These are phyloP conservation scores for Turnix velox DNA, from an alignment of 2,113 vertebrate species.

Conservation along the genomic window DNA sequence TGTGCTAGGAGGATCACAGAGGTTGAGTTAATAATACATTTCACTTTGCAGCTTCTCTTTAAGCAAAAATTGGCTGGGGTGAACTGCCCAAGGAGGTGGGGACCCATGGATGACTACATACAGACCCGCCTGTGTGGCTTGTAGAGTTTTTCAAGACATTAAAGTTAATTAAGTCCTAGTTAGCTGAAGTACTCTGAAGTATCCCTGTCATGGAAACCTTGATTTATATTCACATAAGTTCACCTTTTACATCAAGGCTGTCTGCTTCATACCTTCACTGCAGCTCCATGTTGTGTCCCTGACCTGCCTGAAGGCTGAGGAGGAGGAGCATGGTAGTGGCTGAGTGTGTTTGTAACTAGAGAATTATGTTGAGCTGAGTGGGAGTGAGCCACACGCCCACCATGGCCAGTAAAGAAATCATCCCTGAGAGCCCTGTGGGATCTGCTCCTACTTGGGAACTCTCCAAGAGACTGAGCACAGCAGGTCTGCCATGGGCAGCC, in stretches of 20 bases:
- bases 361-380: not conserved
- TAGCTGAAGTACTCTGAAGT: not conserved
- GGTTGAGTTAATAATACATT: not conserved
- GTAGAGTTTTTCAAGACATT: not conserved
- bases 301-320: not conserved
- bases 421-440: not conserved
- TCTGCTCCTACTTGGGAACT: not conserved
- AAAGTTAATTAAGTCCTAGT: constrained; percentile 20
- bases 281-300: not conserved
- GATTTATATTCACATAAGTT: not conserved
- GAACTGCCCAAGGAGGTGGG: not conserved
- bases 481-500: fast-evolving
- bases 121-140: not conserved
- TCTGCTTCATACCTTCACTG: not conserved
- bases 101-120: not conserved
- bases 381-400: not conserved
- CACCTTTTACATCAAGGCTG: not conserved
- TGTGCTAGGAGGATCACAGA: not conserved
- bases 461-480: no score
- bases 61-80: not conserved
- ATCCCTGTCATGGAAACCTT: not conserved
- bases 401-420: fast-evolving
- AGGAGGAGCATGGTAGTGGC: fast-evolving
- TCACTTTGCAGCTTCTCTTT: not conserved
- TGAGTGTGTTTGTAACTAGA: fast-evolving